phyloP scores from a whole-genome alignment of 2,797 vertebrate genomes.

The Enteromius fasciolatus region DNA sequence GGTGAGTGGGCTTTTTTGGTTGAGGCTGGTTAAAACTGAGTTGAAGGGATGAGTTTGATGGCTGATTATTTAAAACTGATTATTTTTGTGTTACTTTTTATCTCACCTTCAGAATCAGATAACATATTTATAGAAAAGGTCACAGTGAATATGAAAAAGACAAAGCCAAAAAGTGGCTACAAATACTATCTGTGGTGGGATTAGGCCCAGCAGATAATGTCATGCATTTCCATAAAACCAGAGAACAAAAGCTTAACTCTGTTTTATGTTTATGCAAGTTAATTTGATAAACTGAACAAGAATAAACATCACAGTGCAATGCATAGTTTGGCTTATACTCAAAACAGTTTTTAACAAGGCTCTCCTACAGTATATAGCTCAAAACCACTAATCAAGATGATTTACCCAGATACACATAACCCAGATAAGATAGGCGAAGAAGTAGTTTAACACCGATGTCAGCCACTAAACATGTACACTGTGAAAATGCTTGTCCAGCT shows the following conservation, averaged over 20 bases:
- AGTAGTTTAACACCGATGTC: conserved; percentile 13
- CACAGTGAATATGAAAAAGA: neutral
- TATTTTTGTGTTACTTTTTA: neutral
- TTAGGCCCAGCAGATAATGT: conserved; percentile 62
- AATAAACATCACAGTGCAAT: conserved; percentile 8
- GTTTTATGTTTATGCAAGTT: conserved; percentile 72
- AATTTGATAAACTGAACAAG: conserved; percentile 75
- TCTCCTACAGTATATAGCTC: neutral
- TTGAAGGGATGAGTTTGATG: neutral
- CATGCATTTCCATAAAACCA: conserved; percentile 72
- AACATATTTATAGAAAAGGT: conserved; percentile 46
- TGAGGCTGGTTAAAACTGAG: conserved; percentile 24
- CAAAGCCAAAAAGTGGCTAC: conserved; percentile 20
- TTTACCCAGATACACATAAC: conserved; percentile 20
- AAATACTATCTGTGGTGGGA: conserved; percentile 54
- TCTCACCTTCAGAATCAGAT: conserved; percentile 45
- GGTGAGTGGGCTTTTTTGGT: neutral
- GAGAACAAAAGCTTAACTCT: conserved; percentile 63
- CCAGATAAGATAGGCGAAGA: conserved; percentile 5
- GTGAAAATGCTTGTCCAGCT: conserved; percentile 20
- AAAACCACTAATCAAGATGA: neutral
- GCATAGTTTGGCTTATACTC: conserved; percentile 4
- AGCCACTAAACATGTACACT: conserved; percentile 24
- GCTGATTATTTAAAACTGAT: conserved; percentile 26
- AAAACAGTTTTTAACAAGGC: neutral